Evolutionary conservation across 2,113 vertebrate species (phyloP).

Genomic region (Saccopteryx leptura): DNA sequence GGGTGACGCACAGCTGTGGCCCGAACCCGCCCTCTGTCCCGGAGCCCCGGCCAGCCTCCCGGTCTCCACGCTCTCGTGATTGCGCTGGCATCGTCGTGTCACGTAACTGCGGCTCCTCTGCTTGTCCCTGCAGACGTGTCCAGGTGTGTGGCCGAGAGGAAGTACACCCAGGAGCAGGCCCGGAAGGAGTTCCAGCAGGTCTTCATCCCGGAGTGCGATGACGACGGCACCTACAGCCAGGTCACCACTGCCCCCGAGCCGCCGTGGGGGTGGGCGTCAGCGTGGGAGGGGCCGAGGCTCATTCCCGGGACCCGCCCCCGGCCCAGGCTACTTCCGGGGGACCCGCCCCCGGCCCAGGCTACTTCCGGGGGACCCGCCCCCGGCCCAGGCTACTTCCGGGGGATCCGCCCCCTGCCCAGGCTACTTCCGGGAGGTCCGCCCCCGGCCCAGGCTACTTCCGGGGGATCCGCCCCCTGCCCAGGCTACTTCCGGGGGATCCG

Average conservation of each 20-base stretch:
- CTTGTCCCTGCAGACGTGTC: conserved; percentile 92
- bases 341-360: too few species aligned
- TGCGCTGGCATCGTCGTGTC: rapidly evolving
- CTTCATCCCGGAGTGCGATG: conserved; percentile 97
- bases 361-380: too few species aligned
- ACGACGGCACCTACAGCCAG: conserved; percentile 98
- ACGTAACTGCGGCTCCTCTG: not conserved
- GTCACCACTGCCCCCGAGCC: conserved; percentile 46
- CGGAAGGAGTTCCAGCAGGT: conserved; percentile 97
- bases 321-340: too few species aligned
- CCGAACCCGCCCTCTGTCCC: too few species aligned
- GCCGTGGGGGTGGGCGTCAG: not conserved
- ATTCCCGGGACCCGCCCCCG: too few species aligned
- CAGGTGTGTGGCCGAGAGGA: conserved; percentile 98
- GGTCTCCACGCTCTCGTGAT: rapidly evolving
- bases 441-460: too few species aligned
- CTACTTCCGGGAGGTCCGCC: too few species aligned
- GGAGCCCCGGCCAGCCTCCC: not conserved
- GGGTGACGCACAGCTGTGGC: not conserved
- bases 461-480: too few species aligned
- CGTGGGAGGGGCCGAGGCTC: too few species aligned
- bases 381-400: too few species aligned
- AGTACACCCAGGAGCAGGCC: conserved; percentile 98
- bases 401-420: too few species aligned
- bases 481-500: too few species aligned